Base-by-base conservation (phyloP, 2,113 vertebrate genomes). In the Coregonus clupeaformis region DNA sequence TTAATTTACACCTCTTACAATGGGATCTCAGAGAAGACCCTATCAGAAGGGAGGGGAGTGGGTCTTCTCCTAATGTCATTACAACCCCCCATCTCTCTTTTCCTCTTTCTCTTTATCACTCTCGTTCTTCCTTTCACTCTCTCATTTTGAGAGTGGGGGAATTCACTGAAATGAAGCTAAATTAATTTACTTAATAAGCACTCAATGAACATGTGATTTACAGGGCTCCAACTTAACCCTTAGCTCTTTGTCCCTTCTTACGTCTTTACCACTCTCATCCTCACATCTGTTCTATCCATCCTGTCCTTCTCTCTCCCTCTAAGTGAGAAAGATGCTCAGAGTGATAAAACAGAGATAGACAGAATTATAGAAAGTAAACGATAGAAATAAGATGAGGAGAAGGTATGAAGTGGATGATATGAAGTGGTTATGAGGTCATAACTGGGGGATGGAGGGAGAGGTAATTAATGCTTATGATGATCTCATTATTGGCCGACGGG, bases 1-100 rank as follows among this genome's bases (percentile, higher is more conserved):
- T 94, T 94, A 93, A 95, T 95, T 94, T 91, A 87, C 90, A 82
- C 80, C 86, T 90, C 36, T 42, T 42, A 42, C 36, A 42, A 42
- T 42, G 36, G 36, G 36, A 42, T 42, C 36, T 42, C 36, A 42
- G 9, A 42, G 36, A 42, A 42, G 9, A 42, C 9, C 9, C 36
- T 7, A 11, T 42, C 36, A 11, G 36, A 42, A 42, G 36, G 36
- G 36, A 11, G 36, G 36, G 6, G 32, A 32, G 32, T 32, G 32
- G 32, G 32, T 42, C 36, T 70, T 71, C 55, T 76, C 77, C 69
- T 27, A 57, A 59, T 20, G 12, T 55, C 59, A 47, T 73, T 36
- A 45, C 29, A n/a, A 47, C 68, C 22, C 7, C 22, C 16, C 42
- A 27, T 25, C 29, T 68, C 63, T 59, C 25, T 70, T 11, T 11